Percentiles rank a stretch among this genome's conserved stretches.
phyloP scores from a whole-genome alignment of 2,888 invertebrate genomes.

The Habroteleia sp. region DNA sequence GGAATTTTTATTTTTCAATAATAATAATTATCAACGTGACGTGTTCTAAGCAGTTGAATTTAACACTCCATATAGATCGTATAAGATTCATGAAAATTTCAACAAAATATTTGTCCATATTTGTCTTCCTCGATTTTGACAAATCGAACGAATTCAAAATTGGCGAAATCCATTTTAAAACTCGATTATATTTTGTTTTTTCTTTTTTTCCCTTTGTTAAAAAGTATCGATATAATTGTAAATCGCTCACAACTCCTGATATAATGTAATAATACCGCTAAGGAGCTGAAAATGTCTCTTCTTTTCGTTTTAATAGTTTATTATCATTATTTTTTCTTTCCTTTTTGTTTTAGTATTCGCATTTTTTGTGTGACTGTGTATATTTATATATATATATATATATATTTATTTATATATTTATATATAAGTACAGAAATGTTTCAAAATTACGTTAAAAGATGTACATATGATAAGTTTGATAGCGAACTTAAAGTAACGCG shows the following conservation, averaged over 20 bases:
- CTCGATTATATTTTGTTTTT: slow-evolving; percentile 50
- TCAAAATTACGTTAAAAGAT: slow-evolving; percentile 43
- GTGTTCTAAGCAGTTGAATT: slow-evolving; percentile 64
- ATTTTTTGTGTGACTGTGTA: slow-evolving; percentile 53
- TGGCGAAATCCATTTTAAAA: slow-evolving; percentile 55
- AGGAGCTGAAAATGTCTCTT: slow-evolving; percentile 52
- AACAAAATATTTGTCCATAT: slow-evolving; percentile 62
- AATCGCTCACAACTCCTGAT: slow-evolving; percentile 62
- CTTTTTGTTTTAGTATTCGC: slow-evolving; percentile 37
- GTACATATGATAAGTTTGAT: slow-evolving; percentile 18
- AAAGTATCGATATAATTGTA: slow-evolving; percentile 62
- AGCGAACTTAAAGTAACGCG: slow-evolving; percentile 28
- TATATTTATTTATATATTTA: slow-evolving; percentile 58
- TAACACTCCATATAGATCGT: slow-evolving; percentile 64
- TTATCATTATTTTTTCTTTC: slow-evolving; percentile 19
- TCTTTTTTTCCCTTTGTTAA: slow-evolving; percentile 30
- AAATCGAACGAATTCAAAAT: slow-evolving; percentile 59
- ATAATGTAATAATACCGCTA: slow-evolving; percentile 59
- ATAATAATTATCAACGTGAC: slow-evolving; percentile 64
- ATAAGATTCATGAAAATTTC: slow-evolving; percentile 63
- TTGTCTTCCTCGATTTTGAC: slow-evolving; percentile 52
- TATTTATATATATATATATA: slow-evolving; percentile 62
- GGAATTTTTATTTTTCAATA: slow-evolving; percentile 64
- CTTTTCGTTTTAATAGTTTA: slow-evolving; percentile 30
- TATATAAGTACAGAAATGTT: slow-evolving; percentile 59